Percentiles rank a stretch among this genome's conserved stretches.
Conservation (phyloP, 1,140 invertebrate species). For the Drosophila kanapiae region DNA sequence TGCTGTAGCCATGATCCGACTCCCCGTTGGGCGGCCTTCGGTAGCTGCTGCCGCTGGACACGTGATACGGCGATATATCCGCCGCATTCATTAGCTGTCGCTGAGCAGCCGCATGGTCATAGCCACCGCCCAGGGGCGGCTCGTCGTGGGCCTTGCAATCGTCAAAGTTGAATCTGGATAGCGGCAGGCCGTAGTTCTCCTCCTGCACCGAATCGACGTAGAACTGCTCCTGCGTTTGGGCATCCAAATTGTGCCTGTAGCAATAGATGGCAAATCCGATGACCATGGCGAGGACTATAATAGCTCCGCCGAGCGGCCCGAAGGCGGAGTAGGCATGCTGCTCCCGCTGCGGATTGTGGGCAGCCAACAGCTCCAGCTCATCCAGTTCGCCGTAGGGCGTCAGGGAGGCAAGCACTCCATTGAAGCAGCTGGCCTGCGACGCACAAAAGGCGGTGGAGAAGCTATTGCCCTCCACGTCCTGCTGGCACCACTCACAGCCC, state of each 20-base stretch:
- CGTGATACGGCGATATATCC: conserved; percentile 94
- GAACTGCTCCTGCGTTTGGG: conserved; percentile 86
- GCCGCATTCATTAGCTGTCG: conserved; percentile 85
- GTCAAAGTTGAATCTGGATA: conserved; percentile 84
- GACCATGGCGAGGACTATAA: conserved; percentile 88
- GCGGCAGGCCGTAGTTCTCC: conserved; percentile 83
- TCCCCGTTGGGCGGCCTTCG: conserved; percentile 92
- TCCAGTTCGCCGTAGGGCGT: conserved; percentile 93
- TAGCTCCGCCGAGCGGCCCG: conserved; percentile 88
- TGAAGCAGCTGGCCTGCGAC: conserved; percentile 92
- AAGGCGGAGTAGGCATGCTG: conserved; percentile 88
- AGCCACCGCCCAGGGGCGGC: conserved; percentile 69
- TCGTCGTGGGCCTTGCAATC: conserved; percentile 81
- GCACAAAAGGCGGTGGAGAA: conserved; percentile 92
- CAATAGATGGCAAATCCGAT: conserved; percentile 89
- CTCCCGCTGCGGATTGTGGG: conserved; percentile 85
- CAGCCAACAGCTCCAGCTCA: conserved; percentile 86
- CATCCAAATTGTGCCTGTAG: conserved; percentile 88
- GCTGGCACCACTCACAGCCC: conserved; percentile 96
- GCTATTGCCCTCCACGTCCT: conserved; percentile 91
- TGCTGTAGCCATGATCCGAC: conserved; percentile 97
- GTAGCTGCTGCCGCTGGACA: conserved; percentile 89
- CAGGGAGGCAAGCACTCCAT: conserved; percentile 91
- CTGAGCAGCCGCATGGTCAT: conserved; percentile 77
- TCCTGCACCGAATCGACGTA: conserved; percentile 86